A percentile compares a stretch with the other conserved stretches of the same genome.
Evolutionary conservation across 2,888 invertebrate genomes (phyloP).

Genomic region (Bellardia pandia): DNA sequence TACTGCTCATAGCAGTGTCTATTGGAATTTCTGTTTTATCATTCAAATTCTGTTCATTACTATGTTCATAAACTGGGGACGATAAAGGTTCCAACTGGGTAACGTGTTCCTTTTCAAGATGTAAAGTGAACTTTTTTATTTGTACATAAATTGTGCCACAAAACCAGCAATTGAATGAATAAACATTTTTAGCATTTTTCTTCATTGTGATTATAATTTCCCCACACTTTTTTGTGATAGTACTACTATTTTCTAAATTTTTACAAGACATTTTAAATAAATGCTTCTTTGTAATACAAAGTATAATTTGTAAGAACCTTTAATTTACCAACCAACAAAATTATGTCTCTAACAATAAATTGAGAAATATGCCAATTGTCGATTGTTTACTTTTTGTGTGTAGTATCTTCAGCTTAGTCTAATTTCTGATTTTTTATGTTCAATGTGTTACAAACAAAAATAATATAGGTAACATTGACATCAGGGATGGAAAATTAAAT

Average conservation of each 20-base stretch:
- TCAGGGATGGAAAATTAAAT: no score
- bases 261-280: constrained; percentile 40
- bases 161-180: constrained; percentile 72
- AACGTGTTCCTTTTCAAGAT: constrained; percentile 71
- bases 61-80: neutral
- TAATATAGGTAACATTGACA: neutral
- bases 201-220: constrained; percentile 69
- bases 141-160: constrained; percentile 71
- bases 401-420: neutral
- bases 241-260: neutral
- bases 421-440: neutral
- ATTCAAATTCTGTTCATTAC: neutral
- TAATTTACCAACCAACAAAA: no score
- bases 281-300: neutral
- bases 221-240: constrained; percentile 67
- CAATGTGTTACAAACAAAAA: neutral
- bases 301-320: no score
- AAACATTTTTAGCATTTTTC: constrained; percentile 65
- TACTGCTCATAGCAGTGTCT: neutral
- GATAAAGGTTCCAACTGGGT: constrained; percentile 42
- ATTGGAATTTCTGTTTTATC: constrained; percentile 9
- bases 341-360: neutral
- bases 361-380: neutral
- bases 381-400: neutral
- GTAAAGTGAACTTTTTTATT: constrained; percentile 73